Conservation (phyloP, 2,113 vertebrate species). For the Calypte anna region DNA sequence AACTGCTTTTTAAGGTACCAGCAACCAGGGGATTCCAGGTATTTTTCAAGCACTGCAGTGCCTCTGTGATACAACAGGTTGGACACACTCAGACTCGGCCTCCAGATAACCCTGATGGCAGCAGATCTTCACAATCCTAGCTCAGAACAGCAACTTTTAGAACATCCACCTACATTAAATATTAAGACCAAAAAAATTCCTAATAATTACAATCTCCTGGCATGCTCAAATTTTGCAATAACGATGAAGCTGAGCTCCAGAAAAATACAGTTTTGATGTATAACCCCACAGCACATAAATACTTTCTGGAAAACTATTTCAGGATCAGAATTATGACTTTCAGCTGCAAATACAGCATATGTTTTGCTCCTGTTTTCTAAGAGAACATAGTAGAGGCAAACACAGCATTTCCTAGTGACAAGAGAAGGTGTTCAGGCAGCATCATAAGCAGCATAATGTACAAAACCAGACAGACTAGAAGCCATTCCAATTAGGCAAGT, state of each 20-base stretch:
- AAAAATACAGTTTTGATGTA: background rate
- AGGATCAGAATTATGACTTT: background rate
- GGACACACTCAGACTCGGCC: background rate
- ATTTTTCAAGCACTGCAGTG: accelerated
- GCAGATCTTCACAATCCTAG: background rate
- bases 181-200: background rate
- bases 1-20: background rate
- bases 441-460: background rate
- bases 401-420: background rate
- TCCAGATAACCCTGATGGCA: background rate
- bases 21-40: background rate
- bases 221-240: background rate
- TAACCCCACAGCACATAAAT: background rate
- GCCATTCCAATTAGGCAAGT: background rate
- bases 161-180: background rate
- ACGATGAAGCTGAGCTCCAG: background rate
- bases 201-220: background rate
- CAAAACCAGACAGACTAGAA: background rate
- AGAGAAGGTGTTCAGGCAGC: background rate
- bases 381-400: background rate
- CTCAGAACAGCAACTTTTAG: background rate
- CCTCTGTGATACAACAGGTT: background rate
- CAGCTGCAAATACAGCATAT: background rate
- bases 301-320: background rate
- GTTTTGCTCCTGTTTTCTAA: background rate